A percentile compares a stretch with the other conserved stretches of the same genome.
Conservation (phyloP, 1,140 invertebrate genomes). For the Apis laboriosa region DNA sequence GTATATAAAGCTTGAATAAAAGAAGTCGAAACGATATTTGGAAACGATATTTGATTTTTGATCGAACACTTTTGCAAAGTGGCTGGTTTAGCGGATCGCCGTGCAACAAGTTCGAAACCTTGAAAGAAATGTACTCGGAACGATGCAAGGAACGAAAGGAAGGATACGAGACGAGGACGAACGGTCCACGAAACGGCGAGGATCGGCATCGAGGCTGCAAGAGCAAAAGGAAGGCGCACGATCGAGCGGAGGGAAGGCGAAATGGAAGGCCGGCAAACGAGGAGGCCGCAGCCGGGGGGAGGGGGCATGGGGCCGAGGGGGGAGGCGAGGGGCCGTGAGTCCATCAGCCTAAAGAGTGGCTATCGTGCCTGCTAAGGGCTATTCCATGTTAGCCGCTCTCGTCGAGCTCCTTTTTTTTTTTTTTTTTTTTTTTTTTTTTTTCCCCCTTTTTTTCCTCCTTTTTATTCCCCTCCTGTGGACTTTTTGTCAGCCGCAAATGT, state of each 20-base stretch:
- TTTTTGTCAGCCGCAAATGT: slow-evolving; percentile 77
- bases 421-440: neutral
- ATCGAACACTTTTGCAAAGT: neutral
- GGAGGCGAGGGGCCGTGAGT: slow-evolving; percentile 59
- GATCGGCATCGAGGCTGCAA: neutral
- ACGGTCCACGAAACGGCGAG: slow-evolving; percentile 17
- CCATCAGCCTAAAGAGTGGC: slow-evolving; percentile 77
- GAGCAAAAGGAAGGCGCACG: slow-evolving; percentile 31
- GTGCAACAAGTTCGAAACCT: neutral
- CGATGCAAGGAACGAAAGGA: neutral
- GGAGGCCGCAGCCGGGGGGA: slow-evolving; percentile 22
- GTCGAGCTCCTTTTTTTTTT: slow-evolving; percentile 69
- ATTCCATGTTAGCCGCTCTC: slow-evolving; percentile 80
- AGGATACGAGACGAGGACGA: slow-evolving; percentile 14
- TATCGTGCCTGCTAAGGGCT: slow-evolving; percentile 80
- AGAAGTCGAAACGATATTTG: neutral
- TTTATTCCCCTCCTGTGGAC: slow-evolving; percentile 66
- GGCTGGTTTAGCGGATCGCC: neutral
- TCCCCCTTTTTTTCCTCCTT: slow-evolving; percentile 58
- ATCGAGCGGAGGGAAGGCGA: slow-evolving; percentile 8
- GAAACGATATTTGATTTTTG: neutral
- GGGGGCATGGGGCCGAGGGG: slow-evolving; percentile 36
- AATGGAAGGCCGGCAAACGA: slow-evolving; percentile 23
- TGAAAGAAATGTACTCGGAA: slow-evolving; percentile 16
- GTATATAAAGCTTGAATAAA: slow-evolving; percentile 5